phyloP scores from a whole-genome alignment of 2,113 vertebrate species.

The Hemichromis elongatus region DNA sequence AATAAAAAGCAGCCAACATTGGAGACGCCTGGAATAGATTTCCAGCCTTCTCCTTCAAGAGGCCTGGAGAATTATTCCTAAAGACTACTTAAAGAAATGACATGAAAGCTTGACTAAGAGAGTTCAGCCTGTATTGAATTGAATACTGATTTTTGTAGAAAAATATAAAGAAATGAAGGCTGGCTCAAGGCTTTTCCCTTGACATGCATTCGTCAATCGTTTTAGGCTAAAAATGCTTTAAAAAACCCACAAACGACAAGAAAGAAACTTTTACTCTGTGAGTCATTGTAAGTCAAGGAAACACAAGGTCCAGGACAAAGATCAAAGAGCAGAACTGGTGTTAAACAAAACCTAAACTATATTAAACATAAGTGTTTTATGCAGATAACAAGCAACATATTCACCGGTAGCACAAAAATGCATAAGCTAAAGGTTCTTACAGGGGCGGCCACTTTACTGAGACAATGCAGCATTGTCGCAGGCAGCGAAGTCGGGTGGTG shows the following conservation, averaged over 20 bases:
- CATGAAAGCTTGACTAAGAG: not conserved
- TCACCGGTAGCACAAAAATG: not conserved
- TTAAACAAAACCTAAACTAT: accelerated
- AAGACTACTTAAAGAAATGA: not conserved
- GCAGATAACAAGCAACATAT: not conserved
- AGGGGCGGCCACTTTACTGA: not conserved
- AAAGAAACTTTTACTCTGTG: not conserved
- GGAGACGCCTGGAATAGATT: too few relatives aligned
- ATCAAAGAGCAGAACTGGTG: not conserved
- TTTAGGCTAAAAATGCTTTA: not conserved
- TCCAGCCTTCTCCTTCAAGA: too few relatives aligned
- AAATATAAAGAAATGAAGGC: not conserved
- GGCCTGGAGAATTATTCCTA: not conserved
- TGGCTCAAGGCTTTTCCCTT: not conserved
- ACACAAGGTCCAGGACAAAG: not conserved
- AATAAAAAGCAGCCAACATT: not conserved
- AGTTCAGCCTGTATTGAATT: not conserved
- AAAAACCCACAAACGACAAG: not conserved
- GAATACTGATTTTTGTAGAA: accelerated
- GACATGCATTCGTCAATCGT: accelerated
- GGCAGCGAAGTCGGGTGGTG: conserved; percentile 11
- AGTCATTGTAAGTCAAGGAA: not conserved
- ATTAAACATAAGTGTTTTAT: not conserved
- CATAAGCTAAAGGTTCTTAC: conserved; percentile 10
- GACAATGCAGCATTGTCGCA: not conserved